A percentile compares a stretch with the other conserved stretches of the same genome.
phyloP scores from a whole-genome alignment of 2,888 invertebrate species.

The Carcina quercana region DNA sequence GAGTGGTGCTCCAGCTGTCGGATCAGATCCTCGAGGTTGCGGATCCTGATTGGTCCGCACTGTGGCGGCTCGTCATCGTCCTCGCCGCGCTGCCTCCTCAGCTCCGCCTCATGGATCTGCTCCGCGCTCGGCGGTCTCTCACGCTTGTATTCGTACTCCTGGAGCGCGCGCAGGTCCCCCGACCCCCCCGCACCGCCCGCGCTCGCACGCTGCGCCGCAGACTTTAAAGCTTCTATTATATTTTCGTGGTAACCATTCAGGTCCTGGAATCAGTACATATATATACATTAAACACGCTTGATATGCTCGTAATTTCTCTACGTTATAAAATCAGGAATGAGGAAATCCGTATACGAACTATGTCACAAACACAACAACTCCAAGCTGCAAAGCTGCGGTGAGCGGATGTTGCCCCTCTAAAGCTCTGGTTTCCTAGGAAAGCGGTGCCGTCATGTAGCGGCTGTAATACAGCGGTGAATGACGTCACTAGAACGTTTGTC shows the following conservation, averaged over 20 bases:
- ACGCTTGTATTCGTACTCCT: slow-evolving; percentile 69
- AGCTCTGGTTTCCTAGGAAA: no score
- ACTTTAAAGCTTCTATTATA: slow-evolving; percentile 91
- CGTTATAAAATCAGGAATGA: no score
- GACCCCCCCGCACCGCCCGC: slow-evolving; percentile 50
- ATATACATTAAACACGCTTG: neutral
- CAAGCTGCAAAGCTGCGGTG: no score
- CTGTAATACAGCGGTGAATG: no score
- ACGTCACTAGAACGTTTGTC: no score
- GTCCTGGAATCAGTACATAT: no score
- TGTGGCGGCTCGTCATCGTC: slow-evolving; percentile 85
- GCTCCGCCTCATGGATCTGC: slow-evolving; percentile 82
- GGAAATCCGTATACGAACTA: neutral
- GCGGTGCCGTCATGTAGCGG: no score
- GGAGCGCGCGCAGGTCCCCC: slow-evolving; percentile 57
- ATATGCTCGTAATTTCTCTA: no score
- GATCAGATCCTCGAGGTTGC: slow-evolving; percentile 93
- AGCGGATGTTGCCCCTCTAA: no score
- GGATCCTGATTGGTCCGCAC: slow-evolving; percentile 89
- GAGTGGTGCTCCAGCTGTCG: slow-evolving; percentile 92
- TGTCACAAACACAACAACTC: no score
- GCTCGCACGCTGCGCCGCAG: slow-evolving; percentile 80
- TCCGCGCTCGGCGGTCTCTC: slow-evolving; percentile 83
- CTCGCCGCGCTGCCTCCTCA: slow-evolving; percentile 72
- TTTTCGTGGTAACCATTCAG: slow-evolving; percentile 95